Evolutionary conservation across 1,140 invertebrate genomes (phyloP).

Genomic region (Drosophila equinoxialis): DNA sequence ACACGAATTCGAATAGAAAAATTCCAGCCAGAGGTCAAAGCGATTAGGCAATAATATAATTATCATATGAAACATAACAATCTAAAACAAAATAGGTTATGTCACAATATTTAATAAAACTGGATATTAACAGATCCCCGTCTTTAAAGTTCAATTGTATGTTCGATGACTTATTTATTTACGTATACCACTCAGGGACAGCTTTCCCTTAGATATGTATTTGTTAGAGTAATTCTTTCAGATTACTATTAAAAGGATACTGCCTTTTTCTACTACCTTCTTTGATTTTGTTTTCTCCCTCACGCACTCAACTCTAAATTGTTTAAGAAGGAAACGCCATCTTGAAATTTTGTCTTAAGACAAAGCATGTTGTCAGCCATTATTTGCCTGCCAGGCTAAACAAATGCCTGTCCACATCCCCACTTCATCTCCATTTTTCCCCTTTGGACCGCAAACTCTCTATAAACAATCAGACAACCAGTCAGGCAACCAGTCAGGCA

Average conservation of each 20-base stretch:
- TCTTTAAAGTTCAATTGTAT: too few species aligned
- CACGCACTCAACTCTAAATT: conserved; percentile 10
- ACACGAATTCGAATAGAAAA: not conserved
- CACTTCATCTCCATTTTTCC: not conserved
- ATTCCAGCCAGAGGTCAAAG: too few species aligned
- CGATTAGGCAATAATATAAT: too few species aligned
- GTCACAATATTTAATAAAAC: too few species aligned
- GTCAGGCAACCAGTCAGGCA: conserved; percentile 42
- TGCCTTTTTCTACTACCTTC: not conserved
- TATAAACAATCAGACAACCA: conserved; percentile 62
- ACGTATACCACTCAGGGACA: too few species aligned
- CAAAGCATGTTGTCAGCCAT: conserved; percentile 72
- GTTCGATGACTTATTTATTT: too few species aligned
- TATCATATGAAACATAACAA: too few species aligned
- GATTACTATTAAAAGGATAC: too few species aligned
- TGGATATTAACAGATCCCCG: too few species aligned
- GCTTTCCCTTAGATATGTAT: too few species aligned
- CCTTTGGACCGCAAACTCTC: not conserved
- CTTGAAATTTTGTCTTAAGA: conserved; percentile 67
- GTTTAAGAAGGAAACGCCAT: conserved; percentile 50
- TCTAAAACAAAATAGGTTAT: too few species aligned
- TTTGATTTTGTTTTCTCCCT: conserved; percentile 26
- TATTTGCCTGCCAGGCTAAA: conserved; percentile 66
- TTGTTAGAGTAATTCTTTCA: not conserved
- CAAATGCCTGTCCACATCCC: conserved; percentile 1